These are phyloP conservation scores for Cephus rjabovi DNA, from an alignment of 2,888 invertebrate genomes.

Conservation along the genomic window DNA sequence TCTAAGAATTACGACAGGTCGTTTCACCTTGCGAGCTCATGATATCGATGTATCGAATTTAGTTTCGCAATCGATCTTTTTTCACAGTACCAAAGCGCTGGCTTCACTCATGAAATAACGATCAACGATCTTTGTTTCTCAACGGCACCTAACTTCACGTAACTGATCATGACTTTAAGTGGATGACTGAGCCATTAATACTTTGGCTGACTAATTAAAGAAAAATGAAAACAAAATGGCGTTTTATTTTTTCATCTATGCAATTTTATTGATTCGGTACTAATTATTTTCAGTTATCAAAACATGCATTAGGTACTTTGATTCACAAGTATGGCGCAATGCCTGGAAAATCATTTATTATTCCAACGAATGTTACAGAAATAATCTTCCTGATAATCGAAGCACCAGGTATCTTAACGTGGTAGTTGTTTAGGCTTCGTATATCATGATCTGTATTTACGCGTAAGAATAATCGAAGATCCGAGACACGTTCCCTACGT, in stretches of 20 bases:
- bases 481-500: slow-evolving; percentile 11
- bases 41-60: neutral
- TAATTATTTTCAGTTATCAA: neutral
- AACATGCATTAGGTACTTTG: neutral
- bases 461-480: neutral
- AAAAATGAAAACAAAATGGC: neutral
- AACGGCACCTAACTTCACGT: neutral
- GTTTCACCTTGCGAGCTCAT: neutral
- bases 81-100: neutral
- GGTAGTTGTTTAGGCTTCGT: neutral
- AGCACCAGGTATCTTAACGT: neutral
- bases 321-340: neutral
- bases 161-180: neutral
- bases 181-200: neutral
- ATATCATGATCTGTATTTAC: neutral
- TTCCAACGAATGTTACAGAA: neutral
- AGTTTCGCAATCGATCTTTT: neutral
- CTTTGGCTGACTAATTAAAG: neutral
- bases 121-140: neutral
- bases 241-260: neutral
- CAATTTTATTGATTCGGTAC: neutral
- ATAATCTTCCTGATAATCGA: neutral
- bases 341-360: neutral
- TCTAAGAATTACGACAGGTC: neutral
- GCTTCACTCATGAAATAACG: neutral